Evolutionary conservation across 37 sponge, comb jelly and placozoan species (phyloP).

Genomic region (Mnemiopsis leidyi): DNA sequence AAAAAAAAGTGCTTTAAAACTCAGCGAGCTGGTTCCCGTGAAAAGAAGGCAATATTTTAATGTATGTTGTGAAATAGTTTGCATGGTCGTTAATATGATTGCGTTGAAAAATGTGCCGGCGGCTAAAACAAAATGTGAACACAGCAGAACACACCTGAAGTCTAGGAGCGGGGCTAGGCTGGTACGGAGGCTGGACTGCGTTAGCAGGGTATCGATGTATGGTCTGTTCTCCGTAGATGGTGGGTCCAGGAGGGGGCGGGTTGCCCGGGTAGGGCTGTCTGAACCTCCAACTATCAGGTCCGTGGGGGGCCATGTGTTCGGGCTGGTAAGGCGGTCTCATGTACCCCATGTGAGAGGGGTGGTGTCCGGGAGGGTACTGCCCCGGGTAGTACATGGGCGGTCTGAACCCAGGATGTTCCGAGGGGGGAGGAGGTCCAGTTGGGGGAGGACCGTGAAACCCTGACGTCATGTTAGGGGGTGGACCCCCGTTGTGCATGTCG

Average conservation of each 20-base stretch:
- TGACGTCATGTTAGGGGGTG: slow-evolving; percentile 43
- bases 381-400: slow-evolving; percentile 61
- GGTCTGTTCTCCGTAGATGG: slow-evolving; percentile 47
- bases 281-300: slow-evolving; percentile 41
- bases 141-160: slow-evolving; percentile 45
- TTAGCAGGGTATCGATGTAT: slow-evolving; percentile 58
- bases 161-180: not conserved
- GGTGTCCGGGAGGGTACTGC: slow-evolving; percentile 50
- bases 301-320: slow-evolving; percentile 36
- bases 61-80: not conserved
- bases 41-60: not conserved
- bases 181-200: slow-evolving; percentile 53
- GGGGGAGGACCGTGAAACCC: slow-evolving; percentile 30
- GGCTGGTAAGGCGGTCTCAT: slow-evolving; percentile 32
- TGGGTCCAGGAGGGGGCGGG: slow-evolving; percentile 44
- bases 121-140: too few species aligned
- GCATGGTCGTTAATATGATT: not conserved
- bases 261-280: slow-evolving; percentile 37
- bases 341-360: slow-evolving; percentile 55
- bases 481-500: slow-evolving; percentile 32
- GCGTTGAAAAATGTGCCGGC: not conserved
- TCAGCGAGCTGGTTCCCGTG: not conserved
- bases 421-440: not conserved
- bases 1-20: not conserved
- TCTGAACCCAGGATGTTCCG: slow-evolving; percentile 49